Percentiles rank a stretch among this genome's conserved stretches.
Evolutionary conservation across 2,888 invertebrate species (phyloP).

Genomic region (Acronicta leporina): DNA sequence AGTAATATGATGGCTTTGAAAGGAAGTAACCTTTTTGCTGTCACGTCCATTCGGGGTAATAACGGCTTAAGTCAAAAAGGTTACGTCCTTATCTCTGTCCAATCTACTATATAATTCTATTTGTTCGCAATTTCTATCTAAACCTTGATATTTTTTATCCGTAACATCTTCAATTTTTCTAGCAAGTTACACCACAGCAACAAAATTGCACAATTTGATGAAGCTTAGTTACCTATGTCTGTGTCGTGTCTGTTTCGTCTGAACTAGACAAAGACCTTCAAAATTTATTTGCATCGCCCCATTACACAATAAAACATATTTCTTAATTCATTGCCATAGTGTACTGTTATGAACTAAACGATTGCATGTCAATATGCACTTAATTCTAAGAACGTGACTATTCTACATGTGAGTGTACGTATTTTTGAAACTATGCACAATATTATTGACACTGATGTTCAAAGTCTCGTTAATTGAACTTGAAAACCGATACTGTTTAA

Average conservation of each 20-base stretch:
- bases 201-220: background rate
- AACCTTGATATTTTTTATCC: too few species aligned
- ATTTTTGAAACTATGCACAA: slow-evolving; percentile 26
- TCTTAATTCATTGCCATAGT: slow-evolving; percentile 10
- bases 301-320: slow-evolving; percentile 12
- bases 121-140: too few species aligned
- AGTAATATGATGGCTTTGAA: too few species aligned
- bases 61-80: too few species aligned
- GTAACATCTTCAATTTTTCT: too few species aligned
- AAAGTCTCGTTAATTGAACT: background rate
- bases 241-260: background rate
- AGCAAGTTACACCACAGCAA: too few species aligned
- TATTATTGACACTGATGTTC: background rate
- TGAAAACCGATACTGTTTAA: background rate
- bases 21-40: too few species aligned
- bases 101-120: too few species aligned
- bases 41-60: too few species aligned
- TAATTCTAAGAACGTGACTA: slow-evolving; percentile 48
- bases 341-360: slow-evolving; percentile 23
- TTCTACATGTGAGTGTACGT: slow-evolving; percentile 18
- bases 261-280: slow-evolving; percentile 12
- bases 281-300: slow-evolving; percentile 2
- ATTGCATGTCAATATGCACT: slow-evolving; percentile 53
- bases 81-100: too few species aligned
- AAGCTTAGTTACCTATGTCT: background rate